Base-by-base conservation (phyloP, 2,113 vertebrate species). In the Corythoichthys haematopterus region DNA sequence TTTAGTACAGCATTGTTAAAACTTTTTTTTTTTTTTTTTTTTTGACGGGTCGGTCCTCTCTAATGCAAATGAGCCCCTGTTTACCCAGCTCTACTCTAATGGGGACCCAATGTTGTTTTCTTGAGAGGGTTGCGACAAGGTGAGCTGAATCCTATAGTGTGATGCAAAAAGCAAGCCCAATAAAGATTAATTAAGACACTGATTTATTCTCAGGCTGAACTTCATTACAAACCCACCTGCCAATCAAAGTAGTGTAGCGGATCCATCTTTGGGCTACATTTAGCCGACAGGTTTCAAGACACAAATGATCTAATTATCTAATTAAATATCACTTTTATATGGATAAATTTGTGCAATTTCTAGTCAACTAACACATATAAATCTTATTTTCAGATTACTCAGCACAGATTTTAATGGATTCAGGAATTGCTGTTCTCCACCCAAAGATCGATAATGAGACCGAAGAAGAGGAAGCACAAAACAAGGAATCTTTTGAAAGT, bases 311-410 rank as follows among this genome's bases (percentile, higher is more conserved):
- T 28, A 28, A 28, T 28, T 28, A 28, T 28, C 20, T 28, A 28
- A 28, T 28, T 28, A 13, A 47, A 47, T 12, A 13, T 14, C 11
- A 3, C 2, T 20, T n/a, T 2, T 20, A 20, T n/a, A 15, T 52
- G 50, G 16, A 5, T 16, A 51, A 51, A 51, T 35, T 37, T 35
- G 36, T 59, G 13, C 57, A 40, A 40, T 16, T 37, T 53, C 6
- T 2, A 46, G 1, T 38, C 60, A 38, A 2, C 15, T 2, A 10
- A 71, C 3, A 38, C 2, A 33, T 15, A 59, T 14, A 37, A 14
- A 13, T 33, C 10, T n/a, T 69, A 12, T 43, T 70, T 71, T 69
- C 66, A 85, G 85, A 60, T 38, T 3, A 63, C 0, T 20, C 68
- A 3, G 7, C 52, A 59, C 37, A 70, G 16, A 12, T 37, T 6